Percentiles rank a stretch among this genome's conserved stretches.
Conservation (phyloP, 2,888 invertebrate species). For the Meliscaeva auricollis region DNA sequence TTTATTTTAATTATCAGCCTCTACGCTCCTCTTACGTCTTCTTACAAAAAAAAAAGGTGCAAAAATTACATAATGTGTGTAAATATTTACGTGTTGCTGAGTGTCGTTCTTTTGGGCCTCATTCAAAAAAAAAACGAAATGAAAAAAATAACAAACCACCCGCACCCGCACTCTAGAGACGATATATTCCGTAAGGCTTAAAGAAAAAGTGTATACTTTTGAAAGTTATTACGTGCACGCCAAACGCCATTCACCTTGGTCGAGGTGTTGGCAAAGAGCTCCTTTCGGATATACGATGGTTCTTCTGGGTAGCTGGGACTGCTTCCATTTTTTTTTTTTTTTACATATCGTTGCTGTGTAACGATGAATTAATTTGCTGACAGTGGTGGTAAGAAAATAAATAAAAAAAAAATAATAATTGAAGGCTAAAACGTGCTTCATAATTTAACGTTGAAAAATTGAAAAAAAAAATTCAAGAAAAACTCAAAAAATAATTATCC, state of each 20-base stretch:
- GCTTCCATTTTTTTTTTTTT: no score
- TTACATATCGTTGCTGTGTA: conserved; percentile 16
- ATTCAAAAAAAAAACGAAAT: not conserved
- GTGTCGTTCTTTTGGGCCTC: conserved; percentile 2
- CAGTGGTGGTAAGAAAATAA: conserved; percentile 35
- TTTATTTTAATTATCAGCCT: conserved; percentile 58
- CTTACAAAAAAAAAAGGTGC: conserved; percentile 44
- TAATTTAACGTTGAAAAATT: conserved; percentile 37
- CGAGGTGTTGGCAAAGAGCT: conserved; percentile 10
- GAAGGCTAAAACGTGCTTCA: conserved; percentile 39
- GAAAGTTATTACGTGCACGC: conserved; percentile 59
- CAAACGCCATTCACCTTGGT: conserved; percentile 51
- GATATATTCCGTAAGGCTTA: not conserved
- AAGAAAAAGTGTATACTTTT: conserved; percentile 51
- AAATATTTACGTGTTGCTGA: conserved; percentile 59
- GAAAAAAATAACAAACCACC: no score
- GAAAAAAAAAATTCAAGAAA: conserved; percentile 32
- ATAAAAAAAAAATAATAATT: conserved; percentile 7
- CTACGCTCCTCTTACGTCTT: conserved; percentile 39
- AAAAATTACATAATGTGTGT: conserved; percentile 61
- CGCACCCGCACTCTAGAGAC: not conserved
- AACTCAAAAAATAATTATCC: conserved; percentile 48
- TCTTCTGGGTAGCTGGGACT: no score
- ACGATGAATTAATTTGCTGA: conserved; percentile 60
- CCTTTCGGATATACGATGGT: not conserved